A percentile compares a stretch with the other conserved stretches of the same genome.
Conservation (phyloP, 1,140 invertebrate genomes). For the Pectinophora gossypiella region DNA sequence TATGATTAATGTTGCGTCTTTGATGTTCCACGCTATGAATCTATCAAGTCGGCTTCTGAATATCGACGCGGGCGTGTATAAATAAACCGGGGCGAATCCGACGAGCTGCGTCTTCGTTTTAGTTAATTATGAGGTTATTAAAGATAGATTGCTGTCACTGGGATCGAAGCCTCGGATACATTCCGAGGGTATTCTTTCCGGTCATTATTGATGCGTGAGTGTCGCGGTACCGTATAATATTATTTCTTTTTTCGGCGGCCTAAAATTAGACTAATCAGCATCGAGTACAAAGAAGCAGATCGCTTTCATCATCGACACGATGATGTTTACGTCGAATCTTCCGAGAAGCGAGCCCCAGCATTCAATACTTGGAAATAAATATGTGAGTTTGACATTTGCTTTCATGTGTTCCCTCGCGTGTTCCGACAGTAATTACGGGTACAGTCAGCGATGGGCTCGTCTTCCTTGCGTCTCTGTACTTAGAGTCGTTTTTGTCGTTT, state of each 20-base stretch:
- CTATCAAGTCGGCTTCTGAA: conserved; percentile 66
- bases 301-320: conserved; percentile 74
- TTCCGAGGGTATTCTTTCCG: conserved; percentile 15
- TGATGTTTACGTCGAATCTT: conserved; percentile 67
- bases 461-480: conserved; percentile 22
- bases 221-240: conserved; percentile 53
- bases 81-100: conserved; percentile 55
- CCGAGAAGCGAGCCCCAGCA: conserved; percentile 57
- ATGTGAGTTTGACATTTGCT: conserved; percentile 74
- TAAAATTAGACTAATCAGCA: conserved; percentile 72
- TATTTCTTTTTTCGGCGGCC: conserved; percentile 33
- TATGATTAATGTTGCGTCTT: conserved; percentile 71
- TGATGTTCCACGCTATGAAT: conserved; percentile 71
- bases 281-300: conserved; percentile 69
- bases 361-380: conserved; percentile 76
- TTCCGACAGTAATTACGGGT: conserved; percentile 58
- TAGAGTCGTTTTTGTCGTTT: conserved; percentile 39
- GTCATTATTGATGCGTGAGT: conserved; percentile 33
- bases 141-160: conserved; percentile 35
- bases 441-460: conserved; percentile 13
- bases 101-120: conserved; percentile 43
- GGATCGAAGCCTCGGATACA: conserved; percentile 24
- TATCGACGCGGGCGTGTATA: conserved; percentile 61
- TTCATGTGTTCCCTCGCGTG: conserved; percentile 68
- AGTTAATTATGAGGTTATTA: conserved; percentile 67